These are phyloP conservation scores for Megalurothrips usitatus DNA, from an alignment of 2,888 invertebrate genomes.

Conservation along the genomic window DNA sequence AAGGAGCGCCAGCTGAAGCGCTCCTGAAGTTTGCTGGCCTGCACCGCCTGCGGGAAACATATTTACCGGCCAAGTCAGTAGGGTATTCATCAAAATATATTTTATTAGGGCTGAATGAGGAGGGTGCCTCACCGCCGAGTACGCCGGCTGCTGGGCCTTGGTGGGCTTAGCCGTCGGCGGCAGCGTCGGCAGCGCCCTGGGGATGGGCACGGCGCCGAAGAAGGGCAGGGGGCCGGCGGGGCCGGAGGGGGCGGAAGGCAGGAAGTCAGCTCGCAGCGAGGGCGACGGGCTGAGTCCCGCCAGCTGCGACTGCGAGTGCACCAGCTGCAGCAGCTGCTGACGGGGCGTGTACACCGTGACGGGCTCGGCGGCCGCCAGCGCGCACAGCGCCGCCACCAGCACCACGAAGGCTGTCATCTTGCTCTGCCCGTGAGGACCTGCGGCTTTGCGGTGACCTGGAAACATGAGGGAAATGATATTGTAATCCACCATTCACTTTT, in stretches of 20 bases:
- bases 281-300: neutral
- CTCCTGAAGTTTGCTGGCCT: slow-evolving; percentile 53
- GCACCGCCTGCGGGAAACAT: slow-evolving; percentile 18
- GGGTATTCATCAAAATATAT: no score
- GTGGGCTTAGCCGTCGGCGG: neutral
- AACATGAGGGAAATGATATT: no score
- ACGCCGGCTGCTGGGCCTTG: neutral
- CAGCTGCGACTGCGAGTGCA: neutral
- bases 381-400: neutral
- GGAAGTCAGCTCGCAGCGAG: neutral
- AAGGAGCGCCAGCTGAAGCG: slow-evolving; percentile 69
- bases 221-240: neutral
- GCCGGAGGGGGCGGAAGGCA: neutral
- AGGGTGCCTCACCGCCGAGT: neutral
- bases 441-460: neutral
- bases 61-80: no score
- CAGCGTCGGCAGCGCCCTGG: neutral
- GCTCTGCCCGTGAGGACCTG: neutral
- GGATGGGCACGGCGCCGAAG: neutral
- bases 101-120: no score
- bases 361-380: slow-evolving; percentile 5
- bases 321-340: neutral
- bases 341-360: neutral
- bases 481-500: no score
- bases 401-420: neutral